Base-by-base conservation (phyloP, 2,797 vertebrate species). In the Myripristis jacobus region DNA sequence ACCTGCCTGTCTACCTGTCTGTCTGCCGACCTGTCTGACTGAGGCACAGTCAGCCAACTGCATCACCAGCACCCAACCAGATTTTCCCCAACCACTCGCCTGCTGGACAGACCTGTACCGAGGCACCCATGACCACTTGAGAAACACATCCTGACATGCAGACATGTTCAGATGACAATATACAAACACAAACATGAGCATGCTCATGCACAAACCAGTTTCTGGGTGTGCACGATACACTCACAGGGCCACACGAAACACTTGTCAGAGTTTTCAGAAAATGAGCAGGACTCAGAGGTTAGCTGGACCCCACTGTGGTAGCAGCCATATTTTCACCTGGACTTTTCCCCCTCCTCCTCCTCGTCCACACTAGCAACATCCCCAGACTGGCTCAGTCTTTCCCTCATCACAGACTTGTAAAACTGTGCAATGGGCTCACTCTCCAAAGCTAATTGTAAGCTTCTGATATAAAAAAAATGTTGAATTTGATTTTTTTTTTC, bases 401-500 rank as follows among this genome's bases (percentile, higher is more conserved):
- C 70, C 75, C 83, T 46, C 19, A 44, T 71, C 75, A 54, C 66
- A 75, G 82, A 91, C 82, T 85, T 82, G 76, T 87, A 73, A 80
- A 84, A 83, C 82, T 73, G 52, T 53, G 79, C 47, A 15, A 81
- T 57, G 27, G 81, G 78, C 85, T 88, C 68, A 75, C 66, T 88
- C 87, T 92, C 90, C 91, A 91, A 93, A 93, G 92, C 89, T 89
- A 88, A 91, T 79, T 87, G 85, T 90, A 90, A 85, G 89, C 87
- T 92, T 88, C 65, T 76, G 82, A 88, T 88, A 88, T 87, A 44
- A 82, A 87, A 44, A 82, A 87, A 77, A 84, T 79, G 58, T 21
- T 75, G 61, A 78, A 73, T 70, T 66, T 60, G 77, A 70, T 70
- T 73, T 73, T 77, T 41, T 71, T 86, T 74, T 60, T 41, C 63